phyloP scores from a whole-genome alignment of 1,140 invertebrate genomes.

The Maconellicoccus hirsutus region DNA sequence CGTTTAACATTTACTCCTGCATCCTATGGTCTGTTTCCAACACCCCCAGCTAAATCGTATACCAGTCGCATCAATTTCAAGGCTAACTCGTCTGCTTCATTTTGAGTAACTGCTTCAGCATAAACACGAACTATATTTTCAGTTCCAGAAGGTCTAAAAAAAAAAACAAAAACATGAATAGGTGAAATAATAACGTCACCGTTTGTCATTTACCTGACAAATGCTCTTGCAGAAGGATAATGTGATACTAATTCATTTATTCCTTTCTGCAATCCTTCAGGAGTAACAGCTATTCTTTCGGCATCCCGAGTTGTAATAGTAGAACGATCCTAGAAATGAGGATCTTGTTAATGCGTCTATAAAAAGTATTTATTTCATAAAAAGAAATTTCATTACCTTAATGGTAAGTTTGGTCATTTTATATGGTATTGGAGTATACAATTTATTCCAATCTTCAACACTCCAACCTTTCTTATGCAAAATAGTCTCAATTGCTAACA shows the following conservation, averaged over 20 bases:
- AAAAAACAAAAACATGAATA: conserved; percentile 24
- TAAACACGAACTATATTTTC: conserved; percentile 95
- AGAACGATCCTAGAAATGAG: conserved; percentile 53
- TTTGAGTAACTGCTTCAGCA: conserved; percentile 75
- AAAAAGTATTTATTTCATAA: neutral
- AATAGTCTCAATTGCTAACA: conserved; percentile 87
- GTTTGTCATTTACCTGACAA: conserved; percentile 77
- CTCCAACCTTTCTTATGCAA: conserved; percentile 68
- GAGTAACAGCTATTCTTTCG: conserved; percentile 63
- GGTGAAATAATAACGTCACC: neutral
- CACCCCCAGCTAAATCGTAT: conserved; percentile 61
- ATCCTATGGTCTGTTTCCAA: conserved; percentile 36
- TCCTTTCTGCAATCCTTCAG: conserved; percentile 65
- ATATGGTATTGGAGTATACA: conserved; percentile 80
- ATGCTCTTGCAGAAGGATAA: conserved; percentile 63
- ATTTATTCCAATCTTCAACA: conserved; percentile 61
- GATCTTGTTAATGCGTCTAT: too few relatives aligned
- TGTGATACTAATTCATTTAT: conserved; percentile 61
- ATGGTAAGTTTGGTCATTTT: conserved; percentile 79
- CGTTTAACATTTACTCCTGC: too few relatives aligned
- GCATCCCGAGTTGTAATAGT: conserved; percentile 75
- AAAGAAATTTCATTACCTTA: conserved; percentile 20
- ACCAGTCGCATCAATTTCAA: conserved; percentile 62
- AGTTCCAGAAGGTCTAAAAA: conserved; percentile 81
- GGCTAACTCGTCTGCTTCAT: conserved; percentile 57